A percentile compares a stretch with the other conserved stretches of the same genome.
Conservation (phyloP, 2,113 vertebrate species). For the Holacanthus passer region DNA sequence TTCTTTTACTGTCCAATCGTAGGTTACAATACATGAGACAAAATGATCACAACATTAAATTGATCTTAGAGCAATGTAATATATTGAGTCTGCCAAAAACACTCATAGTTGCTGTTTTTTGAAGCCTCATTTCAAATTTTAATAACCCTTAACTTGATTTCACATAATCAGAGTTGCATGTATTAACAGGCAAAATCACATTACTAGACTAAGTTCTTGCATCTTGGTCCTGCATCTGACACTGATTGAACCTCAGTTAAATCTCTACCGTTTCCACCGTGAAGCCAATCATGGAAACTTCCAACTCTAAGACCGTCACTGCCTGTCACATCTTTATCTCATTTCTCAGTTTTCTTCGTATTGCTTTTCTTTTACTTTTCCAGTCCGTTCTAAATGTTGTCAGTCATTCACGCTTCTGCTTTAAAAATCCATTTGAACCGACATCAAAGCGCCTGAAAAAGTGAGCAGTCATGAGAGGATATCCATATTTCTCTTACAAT, state of each 20-base stretch:
- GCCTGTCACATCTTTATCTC: neutral
- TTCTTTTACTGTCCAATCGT: neutral
- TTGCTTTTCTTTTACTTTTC: conserved; percentile 19
- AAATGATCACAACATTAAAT: too few relatives aligned
- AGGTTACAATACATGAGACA: neutral
- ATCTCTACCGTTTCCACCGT: neutral
- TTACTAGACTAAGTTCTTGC: neutral
- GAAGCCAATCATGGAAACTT: neutral
- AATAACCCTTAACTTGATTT: neutral
- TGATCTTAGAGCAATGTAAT: too few relatives aligned
- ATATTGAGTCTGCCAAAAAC: too few relatives aligned
- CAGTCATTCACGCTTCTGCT: conserved; percentile 24
- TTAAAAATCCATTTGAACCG: conserved; percentile 41
- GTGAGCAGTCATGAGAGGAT: conserved; percentile 19
- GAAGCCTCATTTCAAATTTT: neutral
- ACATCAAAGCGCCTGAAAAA: conserved; percentile 36
- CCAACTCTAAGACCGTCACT: neutral
- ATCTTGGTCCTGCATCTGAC: too few relatives aligned
- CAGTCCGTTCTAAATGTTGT: conserved; percentile 30
- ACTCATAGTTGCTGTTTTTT: too few relatives aligned
- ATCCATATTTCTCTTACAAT: conserved; percentile 16
- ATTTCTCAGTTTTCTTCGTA: neutral
- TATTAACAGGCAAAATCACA: neutral
- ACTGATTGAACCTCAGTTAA: neutral
- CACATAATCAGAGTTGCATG: neutral